Evolutionary conservation across 2,888 invertebrate genomes (phyloP), one percentile per base, ranked within the genome.

Genomic region (Xanthia icteritia): DNA sequence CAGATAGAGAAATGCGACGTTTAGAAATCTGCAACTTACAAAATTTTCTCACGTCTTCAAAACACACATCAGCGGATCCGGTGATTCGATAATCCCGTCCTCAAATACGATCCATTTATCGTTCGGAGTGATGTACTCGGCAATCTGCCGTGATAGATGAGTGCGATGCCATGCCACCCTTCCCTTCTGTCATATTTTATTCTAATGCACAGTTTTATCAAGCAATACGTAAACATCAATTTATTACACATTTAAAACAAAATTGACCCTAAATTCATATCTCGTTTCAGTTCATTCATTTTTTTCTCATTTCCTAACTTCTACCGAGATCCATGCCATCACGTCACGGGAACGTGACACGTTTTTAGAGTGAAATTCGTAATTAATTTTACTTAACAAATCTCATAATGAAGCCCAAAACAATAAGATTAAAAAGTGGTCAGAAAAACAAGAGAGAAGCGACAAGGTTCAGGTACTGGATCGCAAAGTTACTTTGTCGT

Each of bases 321-420:
- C 63, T 73, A 76, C 77, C 69, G 63, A 76, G 42, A 69, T 72
- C 71, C 70, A 79, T 81, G 77, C 73, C 64, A 70, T 66, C 78
- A 79, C 79, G 83, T 75, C 67, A 81, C 73, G 69, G 70, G 73
- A 80, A 86, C 79, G 86, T 88, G 87, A 86, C 80, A 83, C 45
- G 67, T 86, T 86, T 90, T 86, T 83, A 65, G 80, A 84, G 78
- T 69, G 70, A 85, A 85, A 83, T 85, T 85, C 45, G 78, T 88
- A 89, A 90, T 89, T 89, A 89, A 90, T 90, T 91, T 87, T 82
- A 80, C 79, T 82, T 89, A 88, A 89, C 88, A 83, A 91, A 91
- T 88, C 88, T 89, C 87, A 83, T 89, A 87, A 90, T 84, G 84
- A 85, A 83, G 76, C 64, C 87, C 82, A 77, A 81, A 88, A 89